phyloP scores from a whole-genome alignment of 2,797 vertebrate genomes.

The Sebastolobus altivelis region DNA sequence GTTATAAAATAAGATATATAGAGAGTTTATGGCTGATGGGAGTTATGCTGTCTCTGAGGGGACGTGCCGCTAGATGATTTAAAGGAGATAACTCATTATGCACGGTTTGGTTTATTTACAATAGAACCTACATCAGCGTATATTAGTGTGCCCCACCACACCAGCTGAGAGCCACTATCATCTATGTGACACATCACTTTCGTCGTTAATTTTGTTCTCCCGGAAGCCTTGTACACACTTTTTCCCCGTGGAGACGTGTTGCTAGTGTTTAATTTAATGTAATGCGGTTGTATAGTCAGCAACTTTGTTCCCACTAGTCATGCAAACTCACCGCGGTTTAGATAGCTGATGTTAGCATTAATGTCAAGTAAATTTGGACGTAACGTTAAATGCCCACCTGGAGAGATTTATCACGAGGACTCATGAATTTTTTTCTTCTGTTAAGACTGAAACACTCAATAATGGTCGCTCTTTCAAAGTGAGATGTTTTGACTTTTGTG shows the following conservation, averaged over 20 bases:
- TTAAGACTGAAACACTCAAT: background rate
- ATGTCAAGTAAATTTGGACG: background rate
- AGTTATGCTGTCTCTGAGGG: background rate
- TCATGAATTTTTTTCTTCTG: background rate
- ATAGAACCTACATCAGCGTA: background rate
- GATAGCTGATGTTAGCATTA: background rate
- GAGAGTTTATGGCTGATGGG: background rate
- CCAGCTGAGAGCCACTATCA: background rate
- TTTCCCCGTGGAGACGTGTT: background rate
- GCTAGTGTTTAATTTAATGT: conserved; percentile 10
- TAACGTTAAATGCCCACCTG: background rate
- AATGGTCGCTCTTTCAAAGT: background rate
- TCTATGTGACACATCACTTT: background rate
- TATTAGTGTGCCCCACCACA: background rate
- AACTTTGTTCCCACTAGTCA: background rate
- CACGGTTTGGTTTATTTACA: conserved; percentile 1
- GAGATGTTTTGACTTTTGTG: background rate
- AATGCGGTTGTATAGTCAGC: background rate
- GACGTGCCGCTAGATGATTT: background rate
- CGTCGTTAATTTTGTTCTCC: background rate
- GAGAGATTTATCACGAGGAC: background rate
- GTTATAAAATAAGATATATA: background rate
- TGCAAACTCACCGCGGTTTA: background rate
- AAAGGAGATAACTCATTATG: background rate
- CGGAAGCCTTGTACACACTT: background rate